Base-by-base conservation (phyloP, 92 coral and sea anemone species). In the Zoanthus solanderi region DNA sequence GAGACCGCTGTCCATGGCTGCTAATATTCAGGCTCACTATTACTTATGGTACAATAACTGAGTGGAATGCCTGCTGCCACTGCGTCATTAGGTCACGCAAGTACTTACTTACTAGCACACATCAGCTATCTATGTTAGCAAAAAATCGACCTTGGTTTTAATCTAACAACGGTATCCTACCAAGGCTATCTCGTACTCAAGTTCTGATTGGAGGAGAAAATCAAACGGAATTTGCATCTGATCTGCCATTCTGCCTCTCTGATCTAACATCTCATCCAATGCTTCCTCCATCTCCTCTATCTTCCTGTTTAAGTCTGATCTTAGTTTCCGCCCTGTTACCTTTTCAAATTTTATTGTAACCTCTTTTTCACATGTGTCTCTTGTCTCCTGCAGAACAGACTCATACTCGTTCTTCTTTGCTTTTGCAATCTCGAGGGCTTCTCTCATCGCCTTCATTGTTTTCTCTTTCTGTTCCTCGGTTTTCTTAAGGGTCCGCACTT, bases 351-450 rank as follows among this genome's bases (percentile, higher is more conserved):
- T 89, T 17, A 47, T 68, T 5, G 34, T 30, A 28, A 81, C 31
- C 56, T 83, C 88, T 68, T 58, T 76, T 72, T 90, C 80, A 45
- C 84, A 87, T 18, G 73, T 78, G 61, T 92, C 88, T 6, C 83
- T 73, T 32, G 91, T 85, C n/a, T 83, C 73, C 52, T 88, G 56
- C 63, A 94, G 90, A 68, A 92, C 94, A 2, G 88, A 79, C 31
- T 96, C 95, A 69, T 89, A 79, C 53, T 79, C 84, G 31, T 13
- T 66, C 69, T 90, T 90, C 71, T 96, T 91, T 15, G 95, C 88
- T 52, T 94, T 88, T 37, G 93, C 98, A 13, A 96, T 90, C 52
- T 91, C 94, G 28, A 94, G 71, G 8, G 98, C 96, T 58, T 96
- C 96, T 37, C 94, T 87, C 96, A 96, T 93, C 0, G 96, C 93